Evolutionary conservation across 2,797 vertebrate species (phyloP), one percentile per base, ranked within the genome.

Genomic region (Betta splendens): DNA sequence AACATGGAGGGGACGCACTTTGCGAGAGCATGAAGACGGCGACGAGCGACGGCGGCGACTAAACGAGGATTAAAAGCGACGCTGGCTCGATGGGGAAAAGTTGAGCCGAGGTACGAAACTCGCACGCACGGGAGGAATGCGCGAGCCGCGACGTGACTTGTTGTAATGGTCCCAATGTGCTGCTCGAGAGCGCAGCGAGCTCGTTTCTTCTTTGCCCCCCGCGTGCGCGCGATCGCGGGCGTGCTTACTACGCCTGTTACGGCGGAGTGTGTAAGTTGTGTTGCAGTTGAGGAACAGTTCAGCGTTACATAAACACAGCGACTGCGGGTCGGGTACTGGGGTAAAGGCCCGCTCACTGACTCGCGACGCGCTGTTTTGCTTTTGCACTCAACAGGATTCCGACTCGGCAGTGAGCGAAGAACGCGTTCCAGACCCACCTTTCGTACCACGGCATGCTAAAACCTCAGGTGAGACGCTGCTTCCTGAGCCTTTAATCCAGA

Each of bases 41-140:
- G 59, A 58, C 57, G 5, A 26, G 61, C 61, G n/a, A n/a, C n/a
- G n/a, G n/a, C n/a, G 53, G 37, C 59, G 32, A 76, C 50, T 50
- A 54, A 80, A 72, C n/a, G 75, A 64, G 83, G 85, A 88, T 84
- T 86, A 81, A 84, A 83, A 69, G 75, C 79, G 72, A 69, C 64
- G 85, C 32, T n/a, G 64, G 71, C 60, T 87, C 71, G 72, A 86
- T 81, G 86, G 89, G 80, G 85, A 85, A 91, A 91, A 92, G 91
- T 92, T 92, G 79, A 84, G 85, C 72, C 53, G 77, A 91, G 89
- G 91, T 89, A 90, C 74, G 88, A 85, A 89, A 87, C 55, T 87
- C 83, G 58, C 71, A 66, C 70, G 68, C 76, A 80, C 64, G 53
- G 77, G 57, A 80, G 81, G 67, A 89, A 86, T 80, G 78, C 31